Percentiles rank a stretch among this genome's conserved stretches.
Conservation (phyloP, 1,140 invertebrate genomes). For the Amyelois transitella region DNA sequence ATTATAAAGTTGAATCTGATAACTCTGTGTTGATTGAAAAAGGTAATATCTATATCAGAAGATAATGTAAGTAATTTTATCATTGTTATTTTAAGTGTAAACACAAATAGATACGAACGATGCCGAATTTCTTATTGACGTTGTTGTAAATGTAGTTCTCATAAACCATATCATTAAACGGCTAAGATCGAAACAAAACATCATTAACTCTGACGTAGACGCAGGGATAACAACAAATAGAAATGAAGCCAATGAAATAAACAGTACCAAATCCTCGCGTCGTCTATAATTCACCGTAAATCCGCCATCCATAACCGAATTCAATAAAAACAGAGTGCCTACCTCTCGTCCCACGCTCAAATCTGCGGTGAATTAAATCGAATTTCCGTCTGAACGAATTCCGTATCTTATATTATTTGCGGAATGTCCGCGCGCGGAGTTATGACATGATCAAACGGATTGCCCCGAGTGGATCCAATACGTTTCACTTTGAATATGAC, state of each 20-base stretch:
- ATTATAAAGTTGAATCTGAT: no score
- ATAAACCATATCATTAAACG: no score
- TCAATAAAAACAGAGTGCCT: neutral
- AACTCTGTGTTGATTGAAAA: no score
- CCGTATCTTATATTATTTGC: constrained; percentile 41
- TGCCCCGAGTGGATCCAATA: neutral
- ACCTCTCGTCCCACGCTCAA: constrained; percentile 3
- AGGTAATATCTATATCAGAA: no score
- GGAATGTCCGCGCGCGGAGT: constrained; percentile 16
- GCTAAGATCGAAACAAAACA: no score
- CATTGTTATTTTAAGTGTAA: no score
- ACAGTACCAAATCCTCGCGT: neutral
- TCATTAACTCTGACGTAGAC: constrained; percentile 1
- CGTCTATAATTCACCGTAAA: neutral
- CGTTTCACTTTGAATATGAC: neutral
- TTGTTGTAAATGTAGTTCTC: no score
- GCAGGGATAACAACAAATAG: constrained; percentile 21
- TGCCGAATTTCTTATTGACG: no score
- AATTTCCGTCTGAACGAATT: constrained; percentile 46
- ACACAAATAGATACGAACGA: no score
- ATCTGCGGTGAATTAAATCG: constrained; percentile 48
- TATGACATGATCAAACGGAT: constrained; percentile 43
- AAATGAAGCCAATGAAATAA: constrained; percentile 17
- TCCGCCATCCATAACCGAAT: neutral
- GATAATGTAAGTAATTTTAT: no score